phyloP scores from a whole-genome alignment of 2,888 invertebrate species.

The Lamellibrachia columna region DNA sequence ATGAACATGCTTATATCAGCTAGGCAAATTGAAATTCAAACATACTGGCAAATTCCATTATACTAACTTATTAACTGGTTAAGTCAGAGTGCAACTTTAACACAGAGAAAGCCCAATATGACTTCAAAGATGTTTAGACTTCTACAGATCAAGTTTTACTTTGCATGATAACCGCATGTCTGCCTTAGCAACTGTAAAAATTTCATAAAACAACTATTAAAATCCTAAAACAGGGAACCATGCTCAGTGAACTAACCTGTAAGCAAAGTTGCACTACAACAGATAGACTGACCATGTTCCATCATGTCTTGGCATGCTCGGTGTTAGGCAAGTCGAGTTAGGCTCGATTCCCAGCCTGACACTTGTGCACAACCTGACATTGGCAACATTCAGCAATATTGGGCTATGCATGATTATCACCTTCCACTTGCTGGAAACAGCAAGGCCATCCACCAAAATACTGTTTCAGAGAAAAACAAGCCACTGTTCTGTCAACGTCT shows the following conservation, averaged over 20 bases:
- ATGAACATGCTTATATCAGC: neutral
- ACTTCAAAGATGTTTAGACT: neutral
- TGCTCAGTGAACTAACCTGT: neutral
- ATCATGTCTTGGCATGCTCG: neutral
- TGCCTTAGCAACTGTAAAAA: constrained; percentile 4
- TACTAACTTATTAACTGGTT: neutral
- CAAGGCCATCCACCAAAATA: neutral
- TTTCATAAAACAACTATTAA: neutral
- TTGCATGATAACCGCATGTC: neutral
- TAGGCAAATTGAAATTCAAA: neutral
- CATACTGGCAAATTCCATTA: neutral
- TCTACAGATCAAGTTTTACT: constrained; percentile 6
- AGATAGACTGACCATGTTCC: neutral
- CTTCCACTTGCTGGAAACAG: no score
- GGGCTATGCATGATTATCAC: neutral
- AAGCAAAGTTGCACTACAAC: neutral
- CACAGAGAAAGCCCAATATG: neutral
- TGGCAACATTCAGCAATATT: neutral
- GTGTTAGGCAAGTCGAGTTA: neutral
- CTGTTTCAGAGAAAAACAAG: neutral
- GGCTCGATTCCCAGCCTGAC: neutral
- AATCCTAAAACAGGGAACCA: neutral
- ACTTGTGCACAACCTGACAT: neutral
- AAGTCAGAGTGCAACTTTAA: neutral
- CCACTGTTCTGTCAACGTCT: neutral